phyloP scores from a whole-genome alignment of 2,797 vertebrate species.

The Sylvilagus floridanus region DNA sequence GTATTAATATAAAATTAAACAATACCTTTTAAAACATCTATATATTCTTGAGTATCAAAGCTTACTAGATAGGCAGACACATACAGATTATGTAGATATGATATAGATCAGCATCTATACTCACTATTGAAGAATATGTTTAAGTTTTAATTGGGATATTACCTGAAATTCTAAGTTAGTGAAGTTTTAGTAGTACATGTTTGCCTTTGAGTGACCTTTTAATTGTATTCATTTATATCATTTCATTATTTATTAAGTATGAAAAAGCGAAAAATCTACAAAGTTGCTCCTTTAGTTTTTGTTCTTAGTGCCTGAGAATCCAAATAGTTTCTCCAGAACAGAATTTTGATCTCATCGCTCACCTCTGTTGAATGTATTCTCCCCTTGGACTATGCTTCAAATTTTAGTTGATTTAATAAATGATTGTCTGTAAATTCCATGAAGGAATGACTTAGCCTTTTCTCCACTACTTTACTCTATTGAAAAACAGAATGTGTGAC shows the following conservation, averaged over 20 bases:
- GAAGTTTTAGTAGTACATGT: background rate
- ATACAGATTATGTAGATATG: background rate
- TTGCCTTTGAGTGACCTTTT: background rate
- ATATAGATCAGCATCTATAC: background rate
- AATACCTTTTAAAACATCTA: background rate
- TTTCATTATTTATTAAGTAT: background rate
- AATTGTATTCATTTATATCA: background rate
- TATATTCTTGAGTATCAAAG: background rate
- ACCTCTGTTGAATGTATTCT: background rate
- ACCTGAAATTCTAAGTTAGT: constrained; percentile 17
- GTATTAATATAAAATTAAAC: constrained; percentile 10
- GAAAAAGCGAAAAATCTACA: background rate
- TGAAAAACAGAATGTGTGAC: background rate
- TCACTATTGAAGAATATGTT: background rate
- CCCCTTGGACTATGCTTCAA: background rate
- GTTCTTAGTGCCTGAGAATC: background rate
- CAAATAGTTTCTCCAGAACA: background rate
- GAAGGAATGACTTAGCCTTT: background rate
- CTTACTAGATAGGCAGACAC: background rate
- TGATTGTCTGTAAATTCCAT: background rate
- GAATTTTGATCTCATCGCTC: background rate
- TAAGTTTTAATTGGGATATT: background rate
- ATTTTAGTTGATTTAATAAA: background rate
- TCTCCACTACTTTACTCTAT: background rate
- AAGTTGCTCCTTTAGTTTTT: background rate